Base-by-base conservation (phyloP, 1,140 invertebrate genomes). In the Drosophila yakuba region DNA sequence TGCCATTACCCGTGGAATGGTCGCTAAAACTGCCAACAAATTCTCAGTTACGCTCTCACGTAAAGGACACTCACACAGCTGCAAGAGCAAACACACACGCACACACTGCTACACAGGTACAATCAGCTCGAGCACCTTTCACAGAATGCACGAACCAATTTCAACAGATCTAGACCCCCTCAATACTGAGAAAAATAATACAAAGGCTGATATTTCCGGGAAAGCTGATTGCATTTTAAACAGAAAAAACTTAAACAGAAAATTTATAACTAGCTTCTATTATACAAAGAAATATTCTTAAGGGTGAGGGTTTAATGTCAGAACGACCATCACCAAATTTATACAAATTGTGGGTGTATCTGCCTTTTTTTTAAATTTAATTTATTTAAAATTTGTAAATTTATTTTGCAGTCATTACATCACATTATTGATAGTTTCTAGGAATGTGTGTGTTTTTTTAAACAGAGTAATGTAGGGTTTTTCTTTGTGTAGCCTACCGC, bases 31-130 rank as follows among this genome's bases (percentile, higher is more conserved):
- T 57, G 72, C 71, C 61, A 67, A 62, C 74, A 77, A 77, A 77
- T 78, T 78, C 75, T 78, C 56, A 78, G 74, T 78, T 78, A 77
- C 74, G 58, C 64, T 74, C 59, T 68, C 74, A 77, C 75, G 75
- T 77, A 57, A 48, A 20, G n/a, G 14, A 36, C 28, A 68, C 63
- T 61, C 56, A 39, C 43, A 71, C 68, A 58, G 55, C 25, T 38
- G 47, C 38, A 38, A 38, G 28, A 23, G 66, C 28, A 57, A 47
- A 71, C 66, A 71, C 25, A 35, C 32, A 15, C 17, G 15, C 41
- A 45, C 54, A 48, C 25, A 23, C 48, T 23, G 12, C 4, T 36
- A 28, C 23, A 68, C 51, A 47, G 67, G 39, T 41, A 69, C 51
- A 71, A 71, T 71, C 67, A 71, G 67, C 67, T 41, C 28, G 66